Evolutionary conservation across 2,113 vertebrate genomes (phyloP).

Genomic region (Rynchops niger): DNA sequence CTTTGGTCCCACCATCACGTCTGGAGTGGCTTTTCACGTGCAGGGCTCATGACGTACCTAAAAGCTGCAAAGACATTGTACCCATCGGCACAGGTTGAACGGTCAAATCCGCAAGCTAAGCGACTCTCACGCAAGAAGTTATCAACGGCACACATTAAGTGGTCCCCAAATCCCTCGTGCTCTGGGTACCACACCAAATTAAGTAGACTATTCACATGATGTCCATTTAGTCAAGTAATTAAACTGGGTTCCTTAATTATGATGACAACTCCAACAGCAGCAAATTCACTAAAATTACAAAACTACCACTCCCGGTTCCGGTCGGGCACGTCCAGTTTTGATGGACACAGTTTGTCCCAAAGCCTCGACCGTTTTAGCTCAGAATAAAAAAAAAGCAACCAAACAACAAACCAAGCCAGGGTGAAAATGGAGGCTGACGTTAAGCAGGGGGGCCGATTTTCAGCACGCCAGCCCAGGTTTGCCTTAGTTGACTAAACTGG

Average conservation of each 20-base stretch:
- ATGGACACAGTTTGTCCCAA: not conserved
- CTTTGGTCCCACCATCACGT: accelerated
- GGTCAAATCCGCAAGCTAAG: not conserved
- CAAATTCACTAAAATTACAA: not conserved
- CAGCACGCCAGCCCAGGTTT: not conserved
- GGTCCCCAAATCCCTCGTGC: not conserved
- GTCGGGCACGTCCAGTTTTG: not conserved
- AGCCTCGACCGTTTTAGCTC: not conserved
- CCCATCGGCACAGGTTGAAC: not conserved
- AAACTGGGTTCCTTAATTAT: not conserved
- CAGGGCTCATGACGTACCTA: not conserved
- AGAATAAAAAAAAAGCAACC: not conserved
- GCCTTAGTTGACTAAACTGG: not conserved
- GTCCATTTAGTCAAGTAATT: not conserved
- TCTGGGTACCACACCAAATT: accelerated
- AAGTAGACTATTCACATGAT: not conserved
- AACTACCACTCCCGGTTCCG: not conserved
- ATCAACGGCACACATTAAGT: not conserved
- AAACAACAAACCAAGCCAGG: not conserved
- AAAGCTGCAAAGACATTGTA: not conserved
- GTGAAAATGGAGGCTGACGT: not conserved
- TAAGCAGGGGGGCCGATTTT: not conserved
- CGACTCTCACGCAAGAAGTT: not conserved
- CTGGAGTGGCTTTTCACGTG: not conserved
- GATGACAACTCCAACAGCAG: not conserved